These are phyloP conservation scores for Dioctria linearis DNA, from an alignment of 2,888 invertebrate genomes.

Conservation along the genomic window DNA sequence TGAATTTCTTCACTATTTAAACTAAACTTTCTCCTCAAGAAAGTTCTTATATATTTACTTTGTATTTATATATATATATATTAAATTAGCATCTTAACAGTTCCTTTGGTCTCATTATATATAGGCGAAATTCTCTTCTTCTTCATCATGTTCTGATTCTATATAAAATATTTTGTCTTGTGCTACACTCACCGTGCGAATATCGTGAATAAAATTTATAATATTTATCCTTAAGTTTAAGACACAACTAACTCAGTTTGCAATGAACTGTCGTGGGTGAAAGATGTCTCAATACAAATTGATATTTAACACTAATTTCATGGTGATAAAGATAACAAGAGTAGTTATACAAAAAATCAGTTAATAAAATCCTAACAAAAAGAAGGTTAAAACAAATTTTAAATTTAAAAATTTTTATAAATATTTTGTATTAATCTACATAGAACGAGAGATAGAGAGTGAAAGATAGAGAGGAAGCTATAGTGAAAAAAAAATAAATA, in stretches of 20 bases:
- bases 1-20: constrained; percentile 26
- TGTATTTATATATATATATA: background rate
- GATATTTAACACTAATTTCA: background rate
- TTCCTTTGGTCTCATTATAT: constrained; percentile 22
- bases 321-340: background rate
- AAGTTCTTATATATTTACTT: background rate
- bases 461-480: too few species aligned
- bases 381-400: background rate
- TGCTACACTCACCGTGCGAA: constrained; percentile 42
- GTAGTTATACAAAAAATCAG: constrained; percentile 3
- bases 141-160: constrained; percentile 1
- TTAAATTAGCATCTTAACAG: constrained; percentile 35
- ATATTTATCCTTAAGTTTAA: constrained; percentile 52
- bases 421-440: background rate
- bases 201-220: constrained; percentile 51
- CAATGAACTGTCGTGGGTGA: constrained; percentile 57
- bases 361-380: constrained; percentile 18
- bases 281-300: constrained; percentile 50
- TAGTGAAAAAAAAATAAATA: background rate
- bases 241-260: constrained; percentile 57
- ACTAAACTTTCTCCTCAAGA: constrained; percentile 39
- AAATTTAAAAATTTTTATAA: constrained; percentile 24
- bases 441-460: too few species aligned
- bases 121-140: constrained; percentile 19
- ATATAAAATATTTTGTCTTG: constrained; percentile 48